These are phyloP conservation scores for Geotrypetes seraphini DNA, from an alignment of 2,797 vertebrate species.

Conservation along the genomic window DNA sequence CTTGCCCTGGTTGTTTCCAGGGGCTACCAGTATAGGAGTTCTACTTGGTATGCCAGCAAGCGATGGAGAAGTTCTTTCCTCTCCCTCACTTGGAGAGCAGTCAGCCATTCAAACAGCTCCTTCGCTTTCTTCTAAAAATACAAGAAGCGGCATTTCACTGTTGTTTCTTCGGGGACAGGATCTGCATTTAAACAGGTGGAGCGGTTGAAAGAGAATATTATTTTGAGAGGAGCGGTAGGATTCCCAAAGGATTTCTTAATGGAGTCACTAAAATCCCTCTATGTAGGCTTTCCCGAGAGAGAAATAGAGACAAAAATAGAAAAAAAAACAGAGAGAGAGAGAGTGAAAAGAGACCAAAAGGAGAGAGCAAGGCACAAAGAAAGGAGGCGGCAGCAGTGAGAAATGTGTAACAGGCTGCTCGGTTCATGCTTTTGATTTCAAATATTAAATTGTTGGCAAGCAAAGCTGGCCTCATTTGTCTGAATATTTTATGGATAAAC, in stretches of 20 bases:
- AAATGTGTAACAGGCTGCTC: too few relatives aligned
- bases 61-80: slow-evolving; percentile 15
- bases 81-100: slow-evolving; percentile 13
- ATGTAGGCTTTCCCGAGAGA: too few relatives aligned
- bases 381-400: too few relatives aligned
- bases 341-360: too few relatives aligned
- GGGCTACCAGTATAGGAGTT: slow-evolving; percentile 1
- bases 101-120: slow-evolving; percentile 19
- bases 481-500: too few relatives aligned
- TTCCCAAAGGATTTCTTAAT: slow-evolving; percentile 18
- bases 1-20: not conserved
- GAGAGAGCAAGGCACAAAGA: too few relatives aligned
- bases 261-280: slow-evolving; percentile 6
- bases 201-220: too few relatives aligned
- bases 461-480: too few relatives aligned
- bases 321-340: not conserved
- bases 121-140: slow-evolving; percentile 19
- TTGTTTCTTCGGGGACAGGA: slow-evolving; percentile 6
- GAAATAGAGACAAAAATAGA: slow-evolving; percentile 2
- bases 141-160: slow-evolving; percentile 8
- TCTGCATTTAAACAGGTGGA: slow-evolving; percentile 14
- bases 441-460: too few relatives aligned
- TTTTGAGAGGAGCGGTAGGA: slow-evolving; percentile 18
- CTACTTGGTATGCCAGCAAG: slow-evolving; percentile 14
- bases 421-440: too few relatives aligned